A percentile compares a stretch with the other conserved stretches of the same genome.
phyloP scores from a whole-genome alignment of 1,140 invertebrate genomes.

The Pectinophora gossypiella region DNA sequence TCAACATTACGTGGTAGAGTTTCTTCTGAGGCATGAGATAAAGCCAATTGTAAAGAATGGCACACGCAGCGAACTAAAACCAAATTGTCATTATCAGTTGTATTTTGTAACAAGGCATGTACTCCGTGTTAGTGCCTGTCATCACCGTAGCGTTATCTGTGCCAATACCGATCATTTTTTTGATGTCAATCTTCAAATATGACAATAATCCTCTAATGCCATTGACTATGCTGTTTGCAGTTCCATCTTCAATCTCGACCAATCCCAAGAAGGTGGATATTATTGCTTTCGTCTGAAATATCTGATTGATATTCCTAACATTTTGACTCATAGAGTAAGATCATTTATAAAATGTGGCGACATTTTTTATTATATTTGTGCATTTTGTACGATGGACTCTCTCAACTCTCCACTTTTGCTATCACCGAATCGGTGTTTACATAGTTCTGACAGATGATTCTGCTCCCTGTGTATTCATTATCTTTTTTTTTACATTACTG shows the following conservation, averaged over 20 bases:
- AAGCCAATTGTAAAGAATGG: slow-evolving; percentile 31
- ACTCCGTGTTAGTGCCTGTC: slow-evolving; percentile 34
- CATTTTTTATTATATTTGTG: slow-evolving; percentile 42
- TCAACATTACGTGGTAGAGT: slow-evolving; percentile 22
- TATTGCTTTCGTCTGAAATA: slow-evolving; percentile 42
- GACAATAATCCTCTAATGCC: slow-evolving; percentile 1
- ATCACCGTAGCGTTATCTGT: slow-evolving; percentile 39
- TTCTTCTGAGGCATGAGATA: slow-evolving; percentile 22
- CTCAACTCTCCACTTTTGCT: slow-evolving; percentile 12
- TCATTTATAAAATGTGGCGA: slow-evolving; percentile 35
- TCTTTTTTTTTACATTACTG: too few species aligned
- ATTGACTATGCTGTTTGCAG: slow-evolving; percentile 9
- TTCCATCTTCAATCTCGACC: slow-evolving; percentile 21
- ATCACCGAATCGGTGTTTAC: slow-evolving; percentile 20
- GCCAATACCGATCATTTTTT: slow-evolving; percentile 40
- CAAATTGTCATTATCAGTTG: slow-evolving; percentile 18
- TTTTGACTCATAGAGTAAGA: slow-evolving; percentile 58
- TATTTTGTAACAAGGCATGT: slow-evolving; percentile 26
- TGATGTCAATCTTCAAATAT: slow-evolving; percentile 16
- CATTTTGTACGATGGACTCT: slow-evolving; percentile 49
- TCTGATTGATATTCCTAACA: slow-evolving; percentile 44
- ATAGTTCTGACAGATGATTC: slow-evolving; percentile 18
- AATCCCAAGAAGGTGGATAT: slow-evolving; percentile 28
- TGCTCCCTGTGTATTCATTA: too few species aligned
- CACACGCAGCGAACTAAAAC: slow-evolving; percentile 31